Evolutionary conservation across 1,140 invertebrate genomes (phyloP), one percentile per base, ranked within the genome.

Genomic region (Cotesia vestalis): DNA sequence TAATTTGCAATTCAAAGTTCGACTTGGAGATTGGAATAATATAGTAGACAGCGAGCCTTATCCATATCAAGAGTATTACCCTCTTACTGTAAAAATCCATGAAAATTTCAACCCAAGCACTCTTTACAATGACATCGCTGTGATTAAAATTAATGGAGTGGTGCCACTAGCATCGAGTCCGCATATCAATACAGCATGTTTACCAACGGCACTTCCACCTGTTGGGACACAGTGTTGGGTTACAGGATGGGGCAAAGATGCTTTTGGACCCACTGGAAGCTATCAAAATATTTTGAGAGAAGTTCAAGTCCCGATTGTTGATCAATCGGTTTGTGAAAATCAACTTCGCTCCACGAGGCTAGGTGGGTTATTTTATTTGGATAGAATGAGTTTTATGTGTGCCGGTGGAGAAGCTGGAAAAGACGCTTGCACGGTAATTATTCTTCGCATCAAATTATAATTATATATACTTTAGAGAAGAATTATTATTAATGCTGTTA

Each of bases 221-320:
- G 88, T 89, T 40, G 90, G 89, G 34, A 87, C 89, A 79, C 90
- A 89, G 74, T 95, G 94, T 78, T 91, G 88, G 88, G 92, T 94
- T 0, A 89, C 93, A 1, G 94, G 94, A n/a, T 95, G 93, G 93
- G 94, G 94, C 34, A 94, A 94, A 77, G 88, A 94, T 78, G 89
- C 91, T 75, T 95, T 94, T 76, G 92, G 91, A 11, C 71, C 86
- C 1, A 86, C 78, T 35, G 91, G 91, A 0, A 87, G 86, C 51
- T 92, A 92, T 78, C 92, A 92, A 79, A 89, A 88, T 64, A 90
- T 92, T 35, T 78, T 92, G 75, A 91, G 90, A 75, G 86, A 92
- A 78, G 91, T 94, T 0, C 92, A 94, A 62, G 89, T 95, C 0
- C 91, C 92, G 0, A 87, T 95, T 46, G 78, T 93, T 6, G 84